Evolutionary conservation across 2,113 vertebrate species (phyloP).

Genomic region (Orcinus orca): DNA sequence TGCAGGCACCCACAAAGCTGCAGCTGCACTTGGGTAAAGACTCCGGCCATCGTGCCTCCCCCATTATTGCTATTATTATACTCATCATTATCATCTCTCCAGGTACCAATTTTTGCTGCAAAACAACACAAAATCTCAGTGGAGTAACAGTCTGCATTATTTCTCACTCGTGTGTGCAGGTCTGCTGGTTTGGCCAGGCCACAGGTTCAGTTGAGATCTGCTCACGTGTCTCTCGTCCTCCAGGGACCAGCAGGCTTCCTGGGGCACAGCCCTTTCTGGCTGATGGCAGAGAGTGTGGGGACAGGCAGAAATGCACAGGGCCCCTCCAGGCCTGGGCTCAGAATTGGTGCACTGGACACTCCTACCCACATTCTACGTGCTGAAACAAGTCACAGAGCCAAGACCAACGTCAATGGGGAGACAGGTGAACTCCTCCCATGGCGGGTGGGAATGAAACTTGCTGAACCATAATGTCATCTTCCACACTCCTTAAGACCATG

Average conservation of each 20-base stretch:
- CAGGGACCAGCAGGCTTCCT: not conserved
- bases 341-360: accelerated
- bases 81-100: not conserved
- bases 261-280: accelerated
- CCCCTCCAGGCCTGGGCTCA: not conserved
- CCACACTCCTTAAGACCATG: not conserved
- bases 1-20: not conserved
- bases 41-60: accelerated
- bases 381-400: not conserved
- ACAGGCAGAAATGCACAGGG: not conserved
- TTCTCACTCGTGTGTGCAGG: not conserved
- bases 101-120: not conserved
- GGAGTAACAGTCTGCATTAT: too few species aligned
- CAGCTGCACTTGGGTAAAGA: not conserved
- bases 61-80: not conserved
- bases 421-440: not conserved
- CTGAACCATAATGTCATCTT: not conserved
- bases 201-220: not conserved
- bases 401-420: not conserved
- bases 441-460: accelerated
- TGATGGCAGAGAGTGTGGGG: not conserved
- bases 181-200: too few species aligned
- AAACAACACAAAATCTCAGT: not conserved
- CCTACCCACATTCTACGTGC: not conserved
- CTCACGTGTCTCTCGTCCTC: accelerated